phyloP scores from a whole-genome alignment of 2,113 vertebrate genomes.

The Apodemus sylvaticus region DNA sequence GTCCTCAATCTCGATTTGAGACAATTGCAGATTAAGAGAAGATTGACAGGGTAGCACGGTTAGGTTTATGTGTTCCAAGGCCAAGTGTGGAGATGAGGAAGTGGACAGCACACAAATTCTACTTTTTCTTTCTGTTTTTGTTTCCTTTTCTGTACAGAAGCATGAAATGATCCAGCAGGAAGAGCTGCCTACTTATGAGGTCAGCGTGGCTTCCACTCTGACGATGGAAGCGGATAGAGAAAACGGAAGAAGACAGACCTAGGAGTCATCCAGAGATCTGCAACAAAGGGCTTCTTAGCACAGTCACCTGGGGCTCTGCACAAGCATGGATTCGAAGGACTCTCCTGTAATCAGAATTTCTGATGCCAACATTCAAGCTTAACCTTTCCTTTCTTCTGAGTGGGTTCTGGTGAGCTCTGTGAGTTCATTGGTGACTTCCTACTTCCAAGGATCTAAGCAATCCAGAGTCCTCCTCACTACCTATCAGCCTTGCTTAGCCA shows the following conservation, averaged over 20 bases:
- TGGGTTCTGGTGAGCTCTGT: background rate
- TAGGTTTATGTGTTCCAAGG: background rate
- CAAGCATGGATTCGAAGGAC: background rate
- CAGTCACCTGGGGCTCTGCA: background rate
- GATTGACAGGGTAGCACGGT: fast-evolving
- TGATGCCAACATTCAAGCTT: background rate
- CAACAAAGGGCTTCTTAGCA: background rate
- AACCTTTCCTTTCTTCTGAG: background rate
- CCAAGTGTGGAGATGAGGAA: background rate
- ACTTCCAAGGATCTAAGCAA: background rate
- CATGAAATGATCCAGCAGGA: background rate
- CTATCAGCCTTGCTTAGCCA: background rate
- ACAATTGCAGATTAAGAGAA: background rate
- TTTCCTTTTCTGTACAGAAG: background rate
- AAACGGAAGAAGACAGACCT: background rate
- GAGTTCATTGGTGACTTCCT: background rate
- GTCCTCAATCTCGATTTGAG: no score
- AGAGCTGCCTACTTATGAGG: background rate
- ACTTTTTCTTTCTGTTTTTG: background rate
- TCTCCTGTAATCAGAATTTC: background rate
- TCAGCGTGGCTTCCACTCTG: background rate
- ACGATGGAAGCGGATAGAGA: background rate
- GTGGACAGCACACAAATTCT: no score
- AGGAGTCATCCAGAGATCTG: background rate
- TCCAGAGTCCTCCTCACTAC: background rate